Conservation (phyloP, 1,140 invertebrate species). For the Parapsyche elsis region DNA sequence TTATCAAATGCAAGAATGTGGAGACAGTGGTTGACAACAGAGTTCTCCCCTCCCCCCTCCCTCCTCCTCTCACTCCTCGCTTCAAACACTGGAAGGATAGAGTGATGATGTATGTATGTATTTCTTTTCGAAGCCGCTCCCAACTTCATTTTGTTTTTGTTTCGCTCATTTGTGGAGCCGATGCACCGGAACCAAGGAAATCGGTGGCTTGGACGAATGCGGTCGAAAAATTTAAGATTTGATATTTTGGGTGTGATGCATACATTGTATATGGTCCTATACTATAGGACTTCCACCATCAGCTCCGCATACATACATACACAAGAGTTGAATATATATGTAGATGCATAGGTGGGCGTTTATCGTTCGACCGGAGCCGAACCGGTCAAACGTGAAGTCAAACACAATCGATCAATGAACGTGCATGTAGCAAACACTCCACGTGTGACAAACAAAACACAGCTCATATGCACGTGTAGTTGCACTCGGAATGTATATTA, state of each 20-base stretch:
- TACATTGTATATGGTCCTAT: too few relatives aligned
- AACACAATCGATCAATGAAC: slow-evolving; percentile 4
- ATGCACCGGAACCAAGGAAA: neutral
- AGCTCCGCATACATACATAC: too few relatives aligned
- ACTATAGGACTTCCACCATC: neutral
- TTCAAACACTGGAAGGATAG: neutral
- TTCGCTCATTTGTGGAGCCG: neutral
- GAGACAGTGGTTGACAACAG: slow-evolving; percentile 27
- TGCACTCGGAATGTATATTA: too few relatives aligned
- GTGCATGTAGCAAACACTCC: neutral
- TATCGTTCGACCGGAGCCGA: neutral
- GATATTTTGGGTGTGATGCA: neutral
- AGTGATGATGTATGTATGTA: slow-evolving; percentile 30
- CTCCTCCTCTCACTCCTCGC: too few relatives aligned
- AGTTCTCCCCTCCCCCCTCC: neutral
- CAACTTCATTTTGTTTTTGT: slow-evolving; percentile 14
- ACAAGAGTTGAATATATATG: neutral
- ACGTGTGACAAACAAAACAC: too few relatives aligned
- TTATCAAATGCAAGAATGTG: slow-evolving; percentile 42
- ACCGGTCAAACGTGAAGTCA: slow-evolving; percentile 4
- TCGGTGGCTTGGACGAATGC: neutral
- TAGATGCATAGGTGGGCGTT: neutral
- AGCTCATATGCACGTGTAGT: too few relatives aligned
- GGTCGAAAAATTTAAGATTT: neutral
- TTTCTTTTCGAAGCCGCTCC: slow-evolving; percentile 6